phyloP scores from a whole-genome alignment of 2,113 vertebrate species.

The Phycodurus eques region DNA sequence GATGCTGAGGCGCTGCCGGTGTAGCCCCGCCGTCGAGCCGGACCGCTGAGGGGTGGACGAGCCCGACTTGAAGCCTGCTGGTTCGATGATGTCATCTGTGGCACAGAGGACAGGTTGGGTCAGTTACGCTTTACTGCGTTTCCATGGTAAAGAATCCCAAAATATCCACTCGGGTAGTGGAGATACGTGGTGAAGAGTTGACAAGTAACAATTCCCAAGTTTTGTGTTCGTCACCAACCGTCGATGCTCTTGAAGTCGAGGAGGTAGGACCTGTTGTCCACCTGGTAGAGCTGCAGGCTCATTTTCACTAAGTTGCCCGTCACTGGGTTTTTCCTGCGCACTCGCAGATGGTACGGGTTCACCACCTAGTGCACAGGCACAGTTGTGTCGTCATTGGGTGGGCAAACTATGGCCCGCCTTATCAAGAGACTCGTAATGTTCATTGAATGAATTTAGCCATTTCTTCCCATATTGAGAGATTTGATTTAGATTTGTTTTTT shows the following conservation, averaged over 20 bases:
- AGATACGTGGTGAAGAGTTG: background rate
- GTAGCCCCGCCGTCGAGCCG: slow-evolving; percentile 84
- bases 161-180: background rate
- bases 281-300: slow-evolving; percentile 98
- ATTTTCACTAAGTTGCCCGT: slow-evolving; percentile 96
- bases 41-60: slow-evolving; percentile 93
- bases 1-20: slow-evolving; percentile 87
- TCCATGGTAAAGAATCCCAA: background rate
- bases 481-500: no score
- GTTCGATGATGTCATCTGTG: slow-evolving; percentile 87
- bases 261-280: slow-evolving; percentile 95
- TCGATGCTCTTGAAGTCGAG: slow-evolving; percentile 99
- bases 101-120: background rate
- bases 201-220: background rate
- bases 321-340: slow-evolving; percentile 92
- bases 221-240: slow-evolving; percentile 68
- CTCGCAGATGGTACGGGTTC: slow-evolving; percentile 92
- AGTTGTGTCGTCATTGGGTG: background rate
- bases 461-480: no score
- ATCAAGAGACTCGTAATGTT: no score
- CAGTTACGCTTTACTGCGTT: background rate
- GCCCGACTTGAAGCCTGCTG: slow-evolving; percentile 80
- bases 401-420: no score
- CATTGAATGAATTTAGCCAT: no score
- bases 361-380: slow-evolving; percentile 77